Percentiles rank a stretch among this genome's conserved stretches.
Evolutionary conservation across 2,888 invertebrate species (phyloP).

Genomic region (Hedychridium roseum): DNA sequence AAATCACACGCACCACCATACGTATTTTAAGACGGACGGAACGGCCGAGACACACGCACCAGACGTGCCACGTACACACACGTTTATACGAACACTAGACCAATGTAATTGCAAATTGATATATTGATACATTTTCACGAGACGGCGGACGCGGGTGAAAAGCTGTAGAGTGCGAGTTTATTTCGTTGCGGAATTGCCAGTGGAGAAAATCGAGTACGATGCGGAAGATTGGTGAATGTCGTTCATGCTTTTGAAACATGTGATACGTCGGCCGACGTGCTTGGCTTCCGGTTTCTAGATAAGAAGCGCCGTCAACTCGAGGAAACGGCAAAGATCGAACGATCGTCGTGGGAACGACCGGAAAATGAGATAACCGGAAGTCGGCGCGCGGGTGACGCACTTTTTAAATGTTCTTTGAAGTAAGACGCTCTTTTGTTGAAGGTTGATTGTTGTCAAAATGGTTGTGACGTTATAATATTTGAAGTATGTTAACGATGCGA

Average conservation of each 20-base stretch:
- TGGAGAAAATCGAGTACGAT: slow-evolving; percentile 17
- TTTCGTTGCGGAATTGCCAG: too few species aligned
- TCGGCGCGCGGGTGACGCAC: slow-evolving; percentile 43
- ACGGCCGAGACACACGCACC: too few species aligned
- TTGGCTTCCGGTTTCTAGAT: slow-evolving; percentile 30
- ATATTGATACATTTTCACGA: slow-evolving; percentile 46
- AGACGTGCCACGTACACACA: not conserved
- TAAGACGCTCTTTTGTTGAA: slow-evolving; percentile 56
- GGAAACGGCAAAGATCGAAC: not conserved
- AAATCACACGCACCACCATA: slow-evolving; percentile 2
- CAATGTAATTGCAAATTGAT: slow-evolving; percentile 49
- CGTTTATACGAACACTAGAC: slow-evolving; percentile 31
- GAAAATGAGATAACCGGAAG: slow-evolving; percentile 22
- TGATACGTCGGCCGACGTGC: slow-evolving; percentile 52
- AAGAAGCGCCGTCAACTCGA: not conserved
- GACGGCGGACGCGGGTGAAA: slow-evolving; percentile 7
- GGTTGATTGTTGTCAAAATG: slow-evolving; percentile 61
- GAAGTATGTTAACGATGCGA: slow-evolving; percentile 49
- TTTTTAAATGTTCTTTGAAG: slow-evolving; percentile 53
- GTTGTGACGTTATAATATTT: slow-evolving; percentile 61
- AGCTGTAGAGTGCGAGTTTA: too few species aligned
- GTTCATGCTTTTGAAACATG: slow-evolving; percentile 55
- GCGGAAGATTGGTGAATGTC: slow-evolving; percentile 38
- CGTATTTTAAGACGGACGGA: too few species aligned
- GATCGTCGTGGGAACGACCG: slow-evolving; percentile 10